Evolutionary conservation across 2,797 vertebrate species (phyloP), one percentile per base, ranked within the genome.

Genomic region (Enteromius viviparus): DNA sequence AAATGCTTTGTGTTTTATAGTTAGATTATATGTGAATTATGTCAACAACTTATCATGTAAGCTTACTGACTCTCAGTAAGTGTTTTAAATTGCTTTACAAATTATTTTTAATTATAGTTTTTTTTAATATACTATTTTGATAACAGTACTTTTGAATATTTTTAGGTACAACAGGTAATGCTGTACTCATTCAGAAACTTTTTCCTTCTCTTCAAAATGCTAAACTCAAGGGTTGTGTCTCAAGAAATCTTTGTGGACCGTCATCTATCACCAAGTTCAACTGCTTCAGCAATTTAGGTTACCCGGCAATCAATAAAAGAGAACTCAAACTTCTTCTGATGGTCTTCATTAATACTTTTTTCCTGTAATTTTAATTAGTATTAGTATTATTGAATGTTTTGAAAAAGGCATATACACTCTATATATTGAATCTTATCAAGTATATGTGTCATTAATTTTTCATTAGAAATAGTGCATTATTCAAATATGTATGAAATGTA

Each of bases 211-310:
- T 76, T 60, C 32, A 40, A 60, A 2, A 1, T 5, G 12, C 51
- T 23, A 55, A 34, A 58, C 53, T 58, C n/a, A 76, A 42, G 53
- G 53, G 74, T 58, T 76, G 53, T 58, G 74, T 76, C 37, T 76
- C 53, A 26, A 76, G 34, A 76, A 76, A 76, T 40, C 51, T 76
- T 42, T 76, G 74, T 60, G 74, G 74, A 55, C 51, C 34, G 40
- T 23, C 34, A 60, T 76, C 53, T 4, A 58, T 76, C 72, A 58
- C 72, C 58, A 77, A 64, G 32, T 29, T 76, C 6, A 77, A 62
- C 0, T 62, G 75, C 58, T 6, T 77, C 12, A 45, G 37, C n/a
- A 77, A 64, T 29, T 76, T 53, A 76, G 23, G 26, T 62, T 64
- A 26, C 6, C 23, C 37, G 29, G 15, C 40, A n/a, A 77, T 60